Evolutionary conservation across 2,113 vertebrate genomes (phyloP).

Genomic region (Indicator indicator): DNA sequence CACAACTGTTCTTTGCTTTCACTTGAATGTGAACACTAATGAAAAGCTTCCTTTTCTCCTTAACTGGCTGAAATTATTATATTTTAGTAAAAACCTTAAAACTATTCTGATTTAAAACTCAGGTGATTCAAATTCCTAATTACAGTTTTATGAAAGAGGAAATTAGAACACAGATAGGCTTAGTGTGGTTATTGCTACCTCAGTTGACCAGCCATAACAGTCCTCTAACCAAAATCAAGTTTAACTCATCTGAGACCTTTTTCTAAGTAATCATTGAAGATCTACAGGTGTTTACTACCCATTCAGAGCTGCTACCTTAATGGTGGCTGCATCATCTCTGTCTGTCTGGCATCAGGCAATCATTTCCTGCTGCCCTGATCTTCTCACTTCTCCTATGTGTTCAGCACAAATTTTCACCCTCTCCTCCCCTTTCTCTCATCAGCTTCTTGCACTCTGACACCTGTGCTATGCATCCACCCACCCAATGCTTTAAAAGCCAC

Average conservation of each 20-base stretch:
- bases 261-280: not conserved
- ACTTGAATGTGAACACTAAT: not conserved
- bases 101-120: not conserved
- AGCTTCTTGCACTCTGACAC: not conserved
- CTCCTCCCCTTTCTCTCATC: not conserved
- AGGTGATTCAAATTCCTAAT: not conserved
- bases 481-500: not conserved
- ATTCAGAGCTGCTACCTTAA: not conserved
- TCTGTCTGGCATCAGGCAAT: not conserved
- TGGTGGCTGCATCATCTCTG: not conserved
- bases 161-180: not conserved
- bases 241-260: not conserved
- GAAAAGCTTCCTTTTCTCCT: not conserved
- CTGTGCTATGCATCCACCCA: not conserved
- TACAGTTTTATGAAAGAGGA: not conserved
- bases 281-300: not conserved
- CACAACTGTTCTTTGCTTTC: not conserved
- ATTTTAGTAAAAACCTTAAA: not conserved
- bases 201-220: not conserved
- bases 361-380: not conserved
- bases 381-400: not conserved
- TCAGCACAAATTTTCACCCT: not conserved
- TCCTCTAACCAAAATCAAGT: not conserved
- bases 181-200: not conserved
- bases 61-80: not conserved